A percentile compares a stretch with the other conserved stretches of the same genome.
Evolutionary conservation across 2,888 invertebrate species (phyloP).

Genomic region (Thumatha senex): DNA sequence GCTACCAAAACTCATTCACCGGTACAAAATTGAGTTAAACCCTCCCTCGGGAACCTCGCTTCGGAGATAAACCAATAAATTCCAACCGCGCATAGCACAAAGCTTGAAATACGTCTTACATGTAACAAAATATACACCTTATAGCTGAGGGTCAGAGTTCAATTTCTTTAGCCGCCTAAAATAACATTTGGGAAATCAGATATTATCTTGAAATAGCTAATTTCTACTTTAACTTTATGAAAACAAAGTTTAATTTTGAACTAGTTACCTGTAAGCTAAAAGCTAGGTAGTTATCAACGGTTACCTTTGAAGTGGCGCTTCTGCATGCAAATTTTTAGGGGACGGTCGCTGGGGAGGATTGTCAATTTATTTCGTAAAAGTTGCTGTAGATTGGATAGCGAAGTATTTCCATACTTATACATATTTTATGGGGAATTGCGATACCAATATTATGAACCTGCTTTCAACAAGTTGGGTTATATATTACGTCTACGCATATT

Average conservation of each 20-base stretch:
- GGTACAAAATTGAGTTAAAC: slow-evolving; percentile 76
- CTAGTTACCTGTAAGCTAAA: slow-evolving; percentile 18
- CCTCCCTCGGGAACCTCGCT: slow-evolving; percentile 63
- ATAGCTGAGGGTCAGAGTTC: fast-evolving
- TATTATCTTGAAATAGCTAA: neutral
- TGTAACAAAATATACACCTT: slow-evolving; percentile 11
- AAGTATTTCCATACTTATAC: slow-evolving; percentile 10
- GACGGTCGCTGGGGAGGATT: slow-evolving; percentile 51
- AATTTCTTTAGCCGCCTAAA: slow-evolving; percentile 5
- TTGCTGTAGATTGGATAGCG: slow-evolving; percentile 29
- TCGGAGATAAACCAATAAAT: slow-evolving; percentile 67
- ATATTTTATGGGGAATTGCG: slow-evolving; percentile 5
- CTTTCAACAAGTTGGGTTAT: no score
- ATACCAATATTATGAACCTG: no score
- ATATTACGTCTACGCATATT: no score
- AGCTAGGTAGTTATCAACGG: slow-evolving; percentile 67
- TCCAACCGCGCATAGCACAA: slow-evolving; percentile 3
- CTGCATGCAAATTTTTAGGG: slow-evolving; percentile 78
- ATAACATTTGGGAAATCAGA: slow-evolving; percentile 13
- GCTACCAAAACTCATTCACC: slow-evolving; percentile 83
- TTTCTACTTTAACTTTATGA: neutral
- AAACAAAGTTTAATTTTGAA: slow-evolving; percentile 23
- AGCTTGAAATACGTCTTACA: neutral
- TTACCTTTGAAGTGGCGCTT: slow-evolving; percentile 82
- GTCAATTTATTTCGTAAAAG: slow-evolving; percentile 56